Evolutionary conservation across 2,113 vertebrate genomes (phyloP), one percentile per base, ranked within the genome.

Genomic region (Melanostigma gelatinosum): DNA sequence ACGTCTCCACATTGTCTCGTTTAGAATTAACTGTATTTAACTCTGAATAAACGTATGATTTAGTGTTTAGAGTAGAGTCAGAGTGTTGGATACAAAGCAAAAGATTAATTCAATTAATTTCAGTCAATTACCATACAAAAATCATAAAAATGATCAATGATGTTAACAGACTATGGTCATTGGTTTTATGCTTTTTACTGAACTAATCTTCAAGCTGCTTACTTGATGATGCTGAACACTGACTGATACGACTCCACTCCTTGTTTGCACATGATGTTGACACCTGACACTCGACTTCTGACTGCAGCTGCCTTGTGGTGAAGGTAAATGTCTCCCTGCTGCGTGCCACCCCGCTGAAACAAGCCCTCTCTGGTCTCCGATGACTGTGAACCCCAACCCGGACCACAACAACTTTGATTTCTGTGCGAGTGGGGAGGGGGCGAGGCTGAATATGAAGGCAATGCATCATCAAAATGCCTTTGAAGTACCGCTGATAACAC

Each of bases 381-480:
- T 63, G 70, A 80, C 79, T 46, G 62, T 55, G 83, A 18, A 67
- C 66, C 44, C 40, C 68, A 46, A 13, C 36, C 46, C 73, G 66
- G 65, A 76, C 88, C 54, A 72, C 84, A 62, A 87, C 88, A 83
- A 91, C 72, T 88, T 85, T 88, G 88, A 93, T 88, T 89, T 86
- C 87, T 73, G 85, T 72, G 66, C 71, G 85, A 80, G 83, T 68
- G 46, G 44, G 61, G 77, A 12, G 69, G 63, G 8, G 66, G 69
- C 3, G 68, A 86, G 81, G 73, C 83, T 88, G 60, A 85, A 85
- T 80, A 80, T 75, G 83, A 90, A 90, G 77, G 93, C 86, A 87
- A 93, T 94, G 87, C 94, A 95, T 94, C 93, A 94, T 94, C 93
- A 94, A 87, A 91, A 90, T 18, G 85, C 91, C 88, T 94, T 91